Conservation (phyloP, 2,113 vertebrate genomes). For the Eudorcas thomsonii region DNA sequence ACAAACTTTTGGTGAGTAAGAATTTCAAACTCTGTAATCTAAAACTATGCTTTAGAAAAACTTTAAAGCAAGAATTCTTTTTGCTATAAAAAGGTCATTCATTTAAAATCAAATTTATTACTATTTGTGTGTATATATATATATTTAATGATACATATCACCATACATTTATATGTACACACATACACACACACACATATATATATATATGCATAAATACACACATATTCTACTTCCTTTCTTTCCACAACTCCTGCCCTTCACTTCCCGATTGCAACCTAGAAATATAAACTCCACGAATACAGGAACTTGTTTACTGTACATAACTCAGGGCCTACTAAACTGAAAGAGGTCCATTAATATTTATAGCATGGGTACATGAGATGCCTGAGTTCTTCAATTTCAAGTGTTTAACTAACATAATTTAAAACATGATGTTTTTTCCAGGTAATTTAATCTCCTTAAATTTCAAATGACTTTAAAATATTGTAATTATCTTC, state of each 20-base stretch:
- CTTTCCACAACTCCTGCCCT: neutral
- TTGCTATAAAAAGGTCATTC: neutral
- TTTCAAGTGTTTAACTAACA: neutral
- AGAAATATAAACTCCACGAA: neutral
- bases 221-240: neutral
- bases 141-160: neutral
- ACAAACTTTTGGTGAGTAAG: neutral
- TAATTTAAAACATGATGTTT: neutral
- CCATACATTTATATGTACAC: neutral
- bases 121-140: neutral
- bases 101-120: neutral
- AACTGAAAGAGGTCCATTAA: neutral
- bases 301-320: neutral
- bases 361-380: neutral
- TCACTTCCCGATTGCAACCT: neutral
- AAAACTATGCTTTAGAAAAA: neutral
- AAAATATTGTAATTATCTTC: neutral
- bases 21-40: neutral
- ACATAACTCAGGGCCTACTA: neutral
- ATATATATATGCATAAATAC: fast-evolving
- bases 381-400: neutral
- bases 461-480: neutral
- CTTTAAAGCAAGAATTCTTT: neutral
- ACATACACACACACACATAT: neutral
- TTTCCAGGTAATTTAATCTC: neutral